Percentiles rank a stretch among this genome's conserved stretches.
Evolutionary conservation across 2,797 vertebrate genomes (phyloP).

Genomic region (Phoeniculus purpureus): DNA sequence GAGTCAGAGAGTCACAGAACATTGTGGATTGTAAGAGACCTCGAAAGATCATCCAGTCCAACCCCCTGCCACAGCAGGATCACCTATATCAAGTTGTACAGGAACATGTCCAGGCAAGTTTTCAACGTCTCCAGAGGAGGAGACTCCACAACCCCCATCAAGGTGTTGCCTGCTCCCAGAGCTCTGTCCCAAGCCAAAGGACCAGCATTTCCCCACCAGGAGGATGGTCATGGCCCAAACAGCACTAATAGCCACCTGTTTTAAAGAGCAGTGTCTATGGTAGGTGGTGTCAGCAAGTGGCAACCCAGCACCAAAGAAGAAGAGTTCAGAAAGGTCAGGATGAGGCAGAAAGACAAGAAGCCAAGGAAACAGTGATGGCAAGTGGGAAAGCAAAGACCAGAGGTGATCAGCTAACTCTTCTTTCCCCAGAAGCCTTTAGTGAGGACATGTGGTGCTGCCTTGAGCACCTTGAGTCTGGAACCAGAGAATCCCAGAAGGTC

Average conservation of each 20-base stretch:
- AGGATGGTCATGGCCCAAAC: background rate
- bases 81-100: too few species aligned
- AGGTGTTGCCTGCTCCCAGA: background rate
- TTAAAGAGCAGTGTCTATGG: background rate
- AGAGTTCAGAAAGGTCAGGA: background rate
- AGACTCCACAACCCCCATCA: too few species aligned
- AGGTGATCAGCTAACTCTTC: background rate
- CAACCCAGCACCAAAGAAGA: background rate
- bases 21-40: too few species aligned
- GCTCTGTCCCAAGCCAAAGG: background rate
- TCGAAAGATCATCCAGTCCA: too few species aligned
- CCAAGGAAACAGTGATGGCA: background rate
- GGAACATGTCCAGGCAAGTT: too few species aligned
- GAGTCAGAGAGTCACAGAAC: too few species aligned
- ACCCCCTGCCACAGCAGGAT: too few species aligned
- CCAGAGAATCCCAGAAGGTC: too few species aligned
- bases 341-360: background rate
- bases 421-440: background rate
- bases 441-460: background rate
- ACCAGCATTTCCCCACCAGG: background rate
- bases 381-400: background rate
- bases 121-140: too few species aligned
- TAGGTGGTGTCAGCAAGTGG: background rate
- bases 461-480: background rate
- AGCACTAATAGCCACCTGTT: fast-evolving